Base-by-base conservation (phyloP, 2,888 invertebrate species). In the Leptinotarsa haldemani region DNA sequence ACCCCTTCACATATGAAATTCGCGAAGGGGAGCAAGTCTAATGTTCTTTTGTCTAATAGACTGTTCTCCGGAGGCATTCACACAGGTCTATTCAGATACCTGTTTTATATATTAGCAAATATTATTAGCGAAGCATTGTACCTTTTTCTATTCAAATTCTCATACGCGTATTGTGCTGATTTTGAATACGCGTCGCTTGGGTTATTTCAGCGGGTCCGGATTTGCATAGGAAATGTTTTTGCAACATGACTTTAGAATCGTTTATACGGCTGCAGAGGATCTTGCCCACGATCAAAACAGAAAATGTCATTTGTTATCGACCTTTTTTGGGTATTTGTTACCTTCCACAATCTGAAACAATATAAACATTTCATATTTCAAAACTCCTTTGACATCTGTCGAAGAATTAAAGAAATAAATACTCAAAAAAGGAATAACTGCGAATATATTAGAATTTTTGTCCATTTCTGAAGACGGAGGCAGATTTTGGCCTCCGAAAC, bases 41-140 rank as follows among this genome's bases (percentile, higher is more conserved):
- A 80, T 80, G 80, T 77, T 74, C 82, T 79, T 82, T 83, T 83
- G 83, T 83, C 83, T 82, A 83, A 78, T 80, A 79, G 78, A 79
- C 74, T 74, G 76, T 69, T 69, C 70, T 75, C 70, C 50, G 63
- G 74, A 70, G 76, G 76, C 72, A 78, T 78, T 78, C 78, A 78
- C 71, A 75, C 77, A 78, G 76, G 77, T 78, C 79, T 78, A 79
- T 80, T 80, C 79, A 80, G 75, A 81, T 81, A 80, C 81, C 78
- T 81, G 80, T 81, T 79, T 80, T 80, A 78, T 81, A 79, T 78
- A 73, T 77, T 79, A 75, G 78, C 77, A 80, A 81, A 81, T 79
- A 79, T 79, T 80, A 80, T 79, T 81, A 80, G 81, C 79, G 69
- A 77, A 77, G 73, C 78, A 78, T 80, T 80, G 79, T 79, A 73